phyloP scores from a whole-genome alignment of 2,113 vertebrate genomes.

The Pelusios castaneus region DNA sequence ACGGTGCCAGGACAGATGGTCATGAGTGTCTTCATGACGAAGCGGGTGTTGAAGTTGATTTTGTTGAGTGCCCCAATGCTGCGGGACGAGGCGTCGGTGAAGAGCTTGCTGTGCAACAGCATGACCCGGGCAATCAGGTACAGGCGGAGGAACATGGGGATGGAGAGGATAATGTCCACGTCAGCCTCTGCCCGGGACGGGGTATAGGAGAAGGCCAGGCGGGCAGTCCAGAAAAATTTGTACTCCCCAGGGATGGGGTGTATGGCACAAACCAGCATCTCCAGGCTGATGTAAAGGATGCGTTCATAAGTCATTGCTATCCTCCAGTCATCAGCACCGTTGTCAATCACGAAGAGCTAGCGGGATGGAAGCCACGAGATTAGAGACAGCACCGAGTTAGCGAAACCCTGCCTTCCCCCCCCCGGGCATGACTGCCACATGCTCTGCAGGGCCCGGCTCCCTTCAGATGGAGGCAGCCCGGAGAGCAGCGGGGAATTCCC shows the following conservation, averaged over 20 bases:
- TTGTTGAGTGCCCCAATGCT: conserved; percentile 85
- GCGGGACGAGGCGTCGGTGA: conserved; percentile 85
- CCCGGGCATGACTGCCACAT: background rate
- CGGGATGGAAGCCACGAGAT: fast-evolving
- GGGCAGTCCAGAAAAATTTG: conserved; percentile 96
- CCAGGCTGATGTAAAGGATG: conserved; percentile 94
- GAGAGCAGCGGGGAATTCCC: no score
- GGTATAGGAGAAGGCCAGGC: conserved; percentile 94
- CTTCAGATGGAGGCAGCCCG: no score
- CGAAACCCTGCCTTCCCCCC: fast-evolving
- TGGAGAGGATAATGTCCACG: conserved; percentile 98
- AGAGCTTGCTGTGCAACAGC: conserved; percentile 98
- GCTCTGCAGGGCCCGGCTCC: background rate
- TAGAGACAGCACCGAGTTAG: background rate
- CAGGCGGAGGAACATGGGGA: conserved; percentile 98
- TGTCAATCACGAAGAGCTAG: conserved; percentile 98
- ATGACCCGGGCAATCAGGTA: conserved; percentile 98
- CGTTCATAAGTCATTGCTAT: conserved; percentile 98
- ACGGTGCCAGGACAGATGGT: conserved; percentile 98
- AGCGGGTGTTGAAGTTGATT: conserved; percentile 99
- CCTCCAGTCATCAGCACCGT: conserved; percentile 97
- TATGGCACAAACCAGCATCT: conserved; percentile 97
- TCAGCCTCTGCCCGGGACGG: conserved; percentile 93
- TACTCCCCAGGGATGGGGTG: conserved; percentile 97
- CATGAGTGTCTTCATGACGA: conserved; percentile 99